Conservation (phyloP, 1,140 invertebrate genomes). For the Heliconius hewitsoni region DNA sequence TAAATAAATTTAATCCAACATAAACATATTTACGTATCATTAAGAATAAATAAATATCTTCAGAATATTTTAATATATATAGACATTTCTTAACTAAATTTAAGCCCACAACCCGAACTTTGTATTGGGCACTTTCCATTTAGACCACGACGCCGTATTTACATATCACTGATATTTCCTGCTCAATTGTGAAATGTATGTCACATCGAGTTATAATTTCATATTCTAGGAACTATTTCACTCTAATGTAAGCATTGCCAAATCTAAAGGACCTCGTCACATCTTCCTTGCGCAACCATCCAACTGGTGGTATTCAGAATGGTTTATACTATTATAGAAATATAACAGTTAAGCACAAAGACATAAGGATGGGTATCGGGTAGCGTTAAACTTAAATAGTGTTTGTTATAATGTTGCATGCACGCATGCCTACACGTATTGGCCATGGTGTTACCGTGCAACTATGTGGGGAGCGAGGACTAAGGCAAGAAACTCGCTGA, state of each 20-base stretch:
- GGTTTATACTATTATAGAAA: neutral
- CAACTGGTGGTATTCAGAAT: neutral
- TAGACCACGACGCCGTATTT: neutral
- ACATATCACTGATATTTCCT: slow-evolving; percentile 6
- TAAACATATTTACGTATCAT: too few species aligned
- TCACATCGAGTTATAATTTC: slow-evolving; percentile 20
- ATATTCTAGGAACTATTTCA: slow-evolving; percentile 36
- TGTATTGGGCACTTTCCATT: neutral
- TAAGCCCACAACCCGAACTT: too few species aligned
- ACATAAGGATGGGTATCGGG: slow-evolving; percentile 26
- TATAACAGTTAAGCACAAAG: neutral
- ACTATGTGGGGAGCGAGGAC: slow-evolving; percentile 44
- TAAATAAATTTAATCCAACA: too few species aligned
- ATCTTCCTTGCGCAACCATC: slow-evolving; percentile 33
- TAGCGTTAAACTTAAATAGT: slow-evolving; percentile 18
- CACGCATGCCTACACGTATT: slow-evolving; percentile 56
- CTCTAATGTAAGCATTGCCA: slow-evolving; percentile 34
- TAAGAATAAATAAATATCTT: too few species aligned
- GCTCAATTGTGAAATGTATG: slow-evolving; percentile 16
- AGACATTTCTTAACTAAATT: too few species aligned
- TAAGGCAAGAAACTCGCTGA: slow-evolving; percentile 45
- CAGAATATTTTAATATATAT: too few species aligned
- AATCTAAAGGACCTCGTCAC: slow-evolving; percentile 34
- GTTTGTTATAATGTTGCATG: slow-evolving; percentile 26
- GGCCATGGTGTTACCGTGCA: slow-evolving; percentile 49